Percentiles rank a stretch among this genome's conserved stretches.
phyloP scores from a whole-genome alignment of 1,140 invertebrate species.

The Amphibalanus amphitrite region DNA sequence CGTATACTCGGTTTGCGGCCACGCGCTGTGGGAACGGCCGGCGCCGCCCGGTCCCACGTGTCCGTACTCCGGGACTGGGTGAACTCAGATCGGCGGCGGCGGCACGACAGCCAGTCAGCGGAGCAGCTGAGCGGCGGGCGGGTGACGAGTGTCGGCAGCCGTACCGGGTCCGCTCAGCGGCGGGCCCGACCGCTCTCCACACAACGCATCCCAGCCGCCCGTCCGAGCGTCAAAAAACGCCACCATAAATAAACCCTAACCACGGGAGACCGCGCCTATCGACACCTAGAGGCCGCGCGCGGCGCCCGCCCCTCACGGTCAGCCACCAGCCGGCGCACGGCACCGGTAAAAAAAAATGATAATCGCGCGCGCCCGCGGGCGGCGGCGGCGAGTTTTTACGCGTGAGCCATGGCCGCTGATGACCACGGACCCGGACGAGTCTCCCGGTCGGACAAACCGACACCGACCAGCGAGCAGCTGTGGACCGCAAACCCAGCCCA shows the following conservation, averaged over 20 bases:
- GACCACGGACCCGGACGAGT: not conserved
- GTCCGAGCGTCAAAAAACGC: not conserved
- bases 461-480: too few relatives aligned
- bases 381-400: not conserved
- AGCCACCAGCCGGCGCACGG: not conserved
- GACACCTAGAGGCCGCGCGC: not conserved
- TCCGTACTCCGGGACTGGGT: not conserved
- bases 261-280: not conserved
- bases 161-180: not conserved
- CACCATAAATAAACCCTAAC: not conserved
- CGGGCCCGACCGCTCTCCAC: too few relatives aligned
- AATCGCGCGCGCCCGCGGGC: not conserved
- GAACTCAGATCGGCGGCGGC: too few relatives aligned
- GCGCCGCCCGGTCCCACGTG: not conserved
- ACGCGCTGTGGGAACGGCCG: not conserved
- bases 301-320: not conserved
- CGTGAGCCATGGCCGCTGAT: not conserved
- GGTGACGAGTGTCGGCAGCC: too few relatives aligned
- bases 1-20: too few relatives aligned
- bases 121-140: not conserved
- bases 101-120: not conserved
- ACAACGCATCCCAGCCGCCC: too few relatives aligned
- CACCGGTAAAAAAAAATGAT: not conserved
- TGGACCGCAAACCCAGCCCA: not conserved
- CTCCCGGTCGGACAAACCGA: too few relatives aligned